Base-by-base conservation (phyloP, 1,140 invertebrate species). In the Stenopsyche tienmushanensis region DNA sequence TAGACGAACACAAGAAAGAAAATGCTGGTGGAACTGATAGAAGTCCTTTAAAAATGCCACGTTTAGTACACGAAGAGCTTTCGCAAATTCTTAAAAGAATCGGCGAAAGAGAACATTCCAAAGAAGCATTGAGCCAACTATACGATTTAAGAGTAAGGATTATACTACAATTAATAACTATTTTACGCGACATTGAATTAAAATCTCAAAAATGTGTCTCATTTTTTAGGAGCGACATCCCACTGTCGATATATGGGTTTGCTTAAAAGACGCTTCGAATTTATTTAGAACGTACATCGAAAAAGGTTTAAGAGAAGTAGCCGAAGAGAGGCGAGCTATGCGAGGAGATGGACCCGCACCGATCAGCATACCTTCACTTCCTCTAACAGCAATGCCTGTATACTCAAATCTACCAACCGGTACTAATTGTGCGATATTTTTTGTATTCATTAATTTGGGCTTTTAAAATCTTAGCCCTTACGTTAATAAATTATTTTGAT, bases 211-310 rank as follows among this genome's bases (percentile, higher is more conserved):
- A 20, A 57, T 41, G 24, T 23, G 24, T 55, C 10, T 55, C 39
- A 34, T 15, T 55, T 55, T 62, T 42, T 49, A 93, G 82, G 85
- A 89, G 72, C 87, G 92, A 75, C 87, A 96, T 79, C 94, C 94
- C 0, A 91, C 96, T 68, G 91, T 93, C 17, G 92, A 96, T 75
- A 85, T 94, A n/a, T 90, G 93, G 76, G 91, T 91, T 25, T 96
- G 93, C 75, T 83, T 98, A 72, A 86, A 90, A 69, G 93, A 91
- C 71, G 90, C 92, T 0, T 94, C 93, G 47, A 88, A 91, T 72
- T 93, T 91, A 76, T 97, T 98, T 80, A 91, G 94, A 77, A 90
- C 93, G 71, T 97, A 94, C 74, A 94, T 98, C 71, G 89, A 94
- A 73, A 84, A 91, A 62, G 92, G 93, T 2, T 80, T 98, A 34